phyloP scores from a whole-genome alignment of 2,888 invertebrate genomes.

The Tipula lateralis region DNA sequence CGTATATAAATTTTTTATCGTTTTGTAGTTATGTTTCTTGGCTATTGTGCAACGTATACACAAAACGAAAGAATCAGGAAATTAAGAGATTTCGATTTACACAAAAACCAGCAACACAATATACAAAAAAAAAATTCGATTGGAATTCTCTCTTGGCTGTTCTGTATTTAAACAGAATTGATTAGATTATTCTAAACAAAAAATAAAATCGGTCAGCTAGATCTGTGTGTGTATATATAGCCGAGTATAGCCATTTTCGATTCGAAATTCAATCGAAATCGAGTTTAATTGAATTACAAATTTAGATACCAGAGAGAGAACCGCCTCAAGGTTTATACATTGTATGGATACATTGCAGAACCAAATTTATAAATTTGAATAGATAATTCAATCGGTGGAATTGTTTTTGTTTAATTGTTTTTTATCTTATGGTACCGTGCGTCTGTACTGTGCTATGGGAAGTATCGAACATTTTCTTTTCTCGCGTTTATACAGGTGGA shows the following conservation, averaged over 20 bases:
- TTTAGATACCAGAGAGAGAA: not conserved
- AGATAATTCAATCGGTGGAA: not conserved
- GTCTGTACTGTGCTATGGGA: too few species aligned
- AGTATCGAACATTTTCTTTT: too few species aligned
- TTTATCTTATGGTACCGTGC: not conserved
- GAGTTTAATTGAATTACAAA: constrained; percentile 5
- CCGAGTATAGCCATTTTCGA: too few species aligned
- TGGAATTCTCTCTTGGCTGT: not conserved
- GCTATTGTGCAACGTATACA: not conserved
- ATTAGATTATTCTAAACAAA: not conserved
- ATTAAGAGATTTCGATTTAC: constrained; percentile 24
- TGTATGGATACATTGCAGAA: not conserved
- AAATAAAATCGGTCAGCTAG: not conserved
- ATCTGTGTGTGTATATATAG: not conserved
- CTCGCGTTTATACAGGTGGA: not conserved
- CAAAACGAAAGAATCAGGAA: not conserved
- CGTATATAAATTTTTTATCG: not conserved
- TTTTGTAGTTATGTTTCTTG: not conserved
- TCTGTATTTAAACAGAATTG: not conserved
- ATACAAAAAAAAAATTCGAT: not conserved
- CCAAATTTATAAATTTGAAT: constrained; percentile 24
- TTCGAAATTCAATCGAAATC: not conserved
- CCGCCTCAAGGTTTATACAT: not conserved
- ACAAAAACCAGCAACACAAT: not conserved
- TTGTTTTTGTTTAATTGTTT: not conserved